A percentile compares a stretch with the other conserved stretches of the same genome.
These are phyloP conservation scores for Leptothorax acervorum DNA, from an alignment of 2,888 invertebrate genomes.

Conservation along the genomic window DNA sequence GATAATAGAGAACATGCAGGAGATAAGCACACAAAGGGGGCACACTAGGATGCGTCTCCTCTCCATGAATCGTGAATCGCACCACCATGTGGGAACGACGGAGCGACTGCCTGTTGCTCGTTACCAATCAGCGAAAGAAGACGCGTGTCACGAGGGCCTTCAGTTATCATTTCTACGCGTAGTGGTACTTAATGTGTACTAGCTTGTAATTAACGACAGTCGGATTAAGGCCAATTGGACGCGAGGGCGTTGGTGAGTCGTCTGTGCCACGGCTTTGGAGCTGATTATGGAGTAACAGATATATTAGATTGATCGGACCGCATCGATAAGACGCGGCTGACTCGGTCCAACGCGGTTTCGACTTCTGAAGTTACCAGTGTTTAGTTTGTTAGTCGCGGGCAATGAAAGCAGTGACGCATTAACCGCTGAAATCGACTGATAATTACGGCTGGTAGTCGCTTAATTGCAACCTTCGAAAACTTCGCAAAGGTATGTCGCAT, in stretches of 20 bases:
- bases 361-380: slow-evolving; percentile 11
- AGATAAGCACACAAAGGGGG: slow-evolving; percentile 18
- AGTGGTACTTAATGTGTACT: slow-evolving; percentile 52
- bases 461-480: neutral
- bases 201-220: slow-evolving; percentile 68
- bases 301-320: slow-evolving; percentile 64
- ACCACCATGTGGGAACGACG: neutral
- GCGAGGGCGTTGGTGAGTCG: slow-evolving; percentile 51
- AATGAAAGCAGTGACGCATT: neutral
- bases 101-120: slow-evolving; percentile 26
- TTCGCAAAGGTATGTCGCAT: neutral
- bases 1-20: neutral
- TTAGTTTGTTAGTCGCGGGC: neutral
- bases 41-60: neutral
- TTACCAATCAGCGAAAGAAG: slow-evolving; percentile 17
- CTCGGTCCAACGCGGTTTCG: neutral
- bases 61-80: neutral
- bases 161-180: neutral
- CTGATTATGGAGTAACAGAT: slow-evolving; percentile 67
- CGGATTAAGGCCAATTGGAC: slow-evolving; percentile 69
- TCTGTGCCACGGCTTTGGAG: slow-evolving; percentile 48
- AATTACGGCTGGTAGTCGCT: neutral
- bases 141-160: neutral
- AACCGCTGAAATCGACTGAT: neutral
- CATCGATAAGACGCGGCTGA: slow-evolving; percentile 29